Conservation (phyloP, 2,797 vertebrate genomes). For the Rhinella marina region DNA sequence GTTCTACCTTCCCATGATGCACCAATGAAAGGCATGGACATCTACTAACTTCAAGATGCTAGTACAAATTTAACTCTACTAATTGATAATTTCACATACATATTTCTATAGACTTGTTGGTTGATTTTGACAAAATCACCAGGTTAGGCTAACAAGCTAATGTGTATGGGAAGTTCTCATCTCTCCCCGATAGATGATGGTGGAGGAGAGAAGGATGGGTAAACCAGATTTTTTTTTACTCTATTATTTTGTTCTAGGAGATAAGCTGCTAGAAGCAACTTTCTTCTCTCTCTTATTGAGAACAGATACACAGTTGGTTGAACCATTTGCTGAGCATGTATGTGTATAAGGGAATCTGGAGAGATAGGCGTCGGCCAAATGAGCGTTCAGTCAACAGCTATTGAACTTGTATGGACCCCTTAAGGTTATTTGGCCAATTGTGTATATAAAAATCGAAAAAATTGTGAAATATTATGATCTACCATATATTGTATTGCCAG, state of each 20-base stretch:
- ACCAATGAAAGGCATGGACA: neutral
- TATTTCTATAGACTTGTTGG: too few relatives aligned
- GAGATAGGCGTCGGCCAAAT: too few relatives aligned
- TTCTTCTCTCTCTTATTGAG: neutral
- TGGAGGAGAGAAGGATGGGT: too few relatives aligned
- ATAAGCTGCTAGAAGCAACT: neutral
- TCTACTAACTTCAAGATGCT: neutral
- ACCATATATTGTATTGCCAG: neutral
- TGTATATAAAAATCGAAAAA: neutral
- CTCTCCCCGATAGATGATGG: too few relatives aligned
- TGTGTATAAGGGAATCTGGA: too few relatives aligned
- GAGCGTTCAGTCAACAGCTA: too few relatives aligned
- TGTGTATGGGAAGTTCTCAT: neutral
- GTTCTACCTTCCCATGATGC: neutral
- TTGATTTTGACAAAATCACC: too few relatives aligned
- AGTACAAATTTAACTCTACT: neutral
- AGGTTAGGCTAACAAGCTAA: neutral
- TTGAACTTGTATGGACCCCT: too few relatives aligned
- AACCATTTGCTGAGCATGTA: too few relatives aligned
- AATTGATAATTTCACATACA: neutral
- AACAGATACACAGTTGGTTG: too few relatives aligned
- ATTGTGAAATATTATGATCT: neutral
- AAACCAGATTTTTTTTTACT: too few relatives aligned
- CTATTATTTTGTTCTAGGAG: too few relatives aligned
- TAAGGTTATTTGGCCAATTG: neutral